Conservation (phyloP, 1,140 invertebrate genomes). For the Dufourea novaeangliae region DNA sequence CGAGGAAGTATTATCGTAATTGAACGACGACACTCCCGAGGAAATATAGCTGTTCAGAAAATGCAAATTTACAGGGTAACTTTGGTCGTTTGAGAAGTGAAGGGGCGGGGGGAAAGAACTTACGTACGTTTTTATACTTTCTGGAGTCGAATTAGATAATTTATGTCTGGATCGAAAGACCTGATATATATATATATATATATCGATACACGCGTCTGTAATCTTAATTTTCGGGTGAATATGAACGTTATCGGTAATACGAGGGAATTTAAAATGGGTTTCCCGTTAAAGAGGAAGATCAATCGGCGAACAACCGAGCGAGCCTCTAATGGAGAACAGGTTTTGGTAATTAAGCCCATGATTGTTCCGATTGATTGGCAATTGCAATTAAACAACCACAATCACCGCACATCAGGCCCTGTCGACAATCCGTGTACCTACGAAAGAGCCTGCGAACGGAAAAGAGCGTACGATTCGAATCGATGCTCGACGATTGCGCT, state of each 20-base stretch:
- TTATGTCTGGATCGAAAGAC: too few species aligned
- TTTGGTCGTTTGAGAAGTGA: too few species aligned
- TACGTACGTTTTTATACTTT: too few species aligned
- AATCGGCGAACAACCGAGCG: not conserved
- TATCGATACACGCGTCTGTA: not conserved
- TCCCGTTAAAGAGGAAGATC: not conserved
- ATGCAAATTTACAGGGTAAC: not conserved
- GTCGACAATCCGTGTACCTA: too few species aligned
- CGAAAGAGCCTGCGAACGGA: not conserved
- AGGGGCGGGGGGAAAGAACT: too few species aligned
- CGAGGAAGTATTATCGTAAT: not conserved
- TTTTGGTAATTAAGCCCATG: conserved; percentile 55
- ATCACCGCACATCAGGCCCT: not conserved
- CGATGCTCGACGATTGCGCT: conserved; percentile 2
- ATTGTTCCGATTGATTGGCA: conserved; percentile 63
- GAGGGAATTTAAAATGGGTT: conserved; percentile 1
- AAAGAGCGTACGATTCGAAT: conserved; percentile 17
- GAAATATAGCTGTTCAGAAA: not conserved
- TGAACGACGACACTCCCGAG: not conserved
- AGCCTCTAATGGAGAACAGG: not conserved
- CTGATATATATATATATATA: too few species aligned
- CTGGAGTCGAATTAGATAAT: too few species aligned
- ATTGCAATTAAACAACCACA: conserved; percentile 55
- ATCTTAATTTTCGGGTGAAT: too few species aligned
- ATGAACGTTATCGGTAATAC: not conserved